Conservation (phyloP, 2,113 vertebrate genomes). For the Elephantulus edwardii region DNA sequence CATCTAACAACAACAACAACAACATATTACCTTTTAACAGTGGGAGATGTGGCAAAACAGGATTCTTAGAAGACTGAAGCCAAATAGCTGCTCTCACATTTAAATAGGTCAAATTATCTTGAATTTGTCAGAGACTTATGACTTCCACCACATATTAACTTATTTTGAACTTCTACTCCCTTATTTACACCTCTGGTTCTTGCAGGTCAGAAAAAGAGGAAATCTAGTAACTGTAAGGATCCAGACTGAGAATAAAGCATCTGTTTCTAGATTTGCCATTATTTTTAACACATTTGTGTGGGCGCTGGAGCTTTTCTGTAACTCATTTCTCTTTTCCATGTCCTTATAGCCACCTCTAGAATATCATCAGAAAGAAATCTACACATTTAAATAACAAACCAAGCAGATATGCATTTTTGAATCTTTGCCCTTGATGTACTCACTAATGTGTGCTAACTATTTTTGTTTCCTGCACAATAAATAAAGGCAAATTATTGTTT, state of each 20-base stretch:
- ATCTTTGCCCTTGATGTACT: background rate
- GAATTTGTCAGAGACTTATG: background rate
- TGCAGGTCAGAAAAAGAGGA: background rate
- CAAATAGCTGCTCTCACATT: background rate
- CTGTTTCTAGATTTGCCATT: background rate
- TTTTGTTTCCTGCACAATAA: background rate
- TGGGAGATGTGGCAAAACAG: background rate
- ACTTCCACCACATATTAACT: background rate
- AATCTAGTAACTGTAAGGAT: background rate
- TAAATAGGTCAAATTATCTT: background rate
- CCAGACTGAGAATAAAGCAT: background rate
- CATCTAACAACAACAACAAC: no score
- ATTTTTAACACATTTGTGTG: background rate
- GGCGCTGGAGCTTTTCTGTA: background rate
- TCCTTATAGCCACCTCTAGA: background rate
- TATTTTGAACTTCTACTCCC: background rate
- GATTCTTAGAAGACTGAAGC: background rate
- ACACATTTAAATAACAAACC: background rate
- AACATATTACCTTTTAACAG: background rate
- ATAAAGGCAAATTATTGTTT: background rate
- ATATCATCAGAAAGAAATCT: background rate
- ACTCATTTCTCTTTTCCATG: background rate
- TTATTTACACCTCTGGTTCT: background rate
- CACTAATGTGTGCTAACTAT: background rate
- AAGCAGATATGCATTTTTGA: background rate